Evolutionary conservation across 2,797 vertebrate genomes (phyloP).

Genomic region (Dendrocincla fuliginosa): DNA sequence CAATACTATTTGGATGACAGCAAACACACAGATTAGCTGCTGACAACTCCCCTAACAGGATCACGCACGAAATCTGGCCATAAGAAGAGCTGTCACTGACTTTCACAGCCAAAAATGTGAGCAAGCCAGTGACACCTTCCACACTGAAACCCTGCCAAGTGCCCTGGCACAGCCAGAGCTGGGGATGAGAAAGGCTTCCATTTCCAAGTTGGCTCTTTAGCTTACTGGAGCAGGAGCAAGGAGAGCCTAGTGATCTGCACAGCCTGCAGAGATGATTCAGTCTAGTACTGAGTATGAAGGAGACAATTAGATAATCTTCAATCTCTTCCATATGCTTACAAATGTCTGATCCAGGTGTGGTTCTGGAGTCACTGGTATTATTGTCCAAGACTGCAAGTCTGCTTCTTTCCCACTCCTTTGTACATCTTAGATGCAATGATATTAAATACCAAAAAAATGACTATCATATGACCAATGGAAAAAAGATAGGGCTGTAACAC

Average conservation of each 20-base stretch:
- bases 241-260: not conserved
- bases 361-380: not conserved
- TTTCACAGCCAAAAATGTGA: not conserved
- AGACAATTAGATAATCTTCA: slow-evolving; percentile 1
- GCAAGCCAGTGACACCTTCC: slow-evolving; percentile 33
- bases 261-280: not conserved
- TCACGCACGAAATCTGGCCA: not conserved
- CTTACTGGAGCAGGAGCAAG: not conserved
- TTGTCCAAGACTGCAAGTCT: not conserved
- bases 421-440: not conserved
- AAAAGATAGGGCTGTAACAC: slow-evolving; percentile 42
- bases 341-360: not conserved
- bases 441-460: not conserved
- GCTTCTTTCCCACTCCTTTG: not conserved
- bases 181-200: not conserved
- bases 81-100: not conserved
- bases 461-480: not conserved
- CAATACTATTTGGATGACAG: not conserved
- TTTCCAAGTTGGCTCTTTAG: slow-evolving; percentile 1
- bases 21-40: slow-evolving; percentile 18
- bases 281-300: not conserved
- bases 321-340: slow-evolving; percentile 13
- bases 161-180: not conserved
- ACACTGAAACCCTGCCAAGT: not conserved
- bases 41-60: slow-evolving; percentile 29